Conservation (phyloP, 2,113 vertebrate species). For the Lycocorax pyrrhopterus region DNA sequence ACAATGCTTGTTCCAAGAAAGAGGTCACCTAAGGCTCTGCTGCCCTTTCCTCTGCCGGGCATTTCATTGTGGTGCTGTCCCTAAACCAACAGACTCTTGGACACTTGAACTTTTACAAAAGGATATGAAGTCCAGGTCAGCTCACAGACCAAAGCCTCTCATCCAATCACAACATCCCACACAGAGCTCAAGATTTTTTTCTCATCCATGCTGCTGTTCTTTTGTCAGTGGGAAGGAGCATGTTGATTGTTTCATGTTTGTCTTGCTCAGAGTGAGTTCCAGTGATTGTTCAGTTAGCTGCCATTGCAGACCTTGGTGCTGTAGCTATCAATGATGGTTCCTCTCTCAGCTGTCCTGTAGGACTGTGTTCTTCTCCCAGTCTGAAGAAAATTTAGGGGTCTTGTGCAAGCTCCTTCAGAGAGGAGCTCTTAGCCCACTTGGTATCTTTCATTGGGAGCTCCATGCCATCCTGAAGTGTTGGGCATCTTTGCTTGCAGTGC, state of each 20-base stretch:
- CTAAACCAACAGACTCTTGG: conserved; percentile 39
- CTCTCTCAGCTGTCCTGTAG: background rate
- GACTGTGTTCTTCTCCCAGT: background rate
- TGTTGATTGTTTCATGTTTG: background rate
- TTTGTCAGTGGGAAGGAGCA: background rate
- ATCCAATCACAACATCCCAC: background rate
- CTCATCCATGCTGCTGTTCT: background rate
- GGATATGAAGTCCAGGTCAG: conserved; percentile 35
- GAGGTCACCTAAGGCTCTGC: background rate
- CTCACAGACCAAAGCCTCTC: background rate
- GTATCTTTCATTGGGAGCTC: background rate
- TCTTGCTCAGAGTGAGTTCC: background rate
- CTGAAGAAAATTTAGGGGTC: background rate
- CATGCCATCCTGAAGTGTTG: background rate
- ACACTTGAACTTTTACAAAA: background rate
- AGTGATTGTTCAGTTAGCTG: background rate
- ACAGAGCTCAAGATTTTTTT: background rate
- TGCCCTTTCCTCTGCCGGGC: background rate
- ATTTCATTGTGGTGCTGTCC: background rate
- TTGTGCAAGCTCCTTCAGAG: background rate
- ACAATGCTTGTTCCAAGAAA: conserved; percentile 12
- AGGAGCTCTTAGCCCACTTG: background rate
- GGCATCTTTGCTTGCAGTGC: background rate
- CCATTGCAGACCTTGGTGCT: background rate
- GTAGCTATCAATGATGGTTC: background rate